These are phyloP conservation scores for Drosophila mayaguana DNA, from an alignment of 2,888 invertebrate species.

Conservation along the genomic window DNA sequence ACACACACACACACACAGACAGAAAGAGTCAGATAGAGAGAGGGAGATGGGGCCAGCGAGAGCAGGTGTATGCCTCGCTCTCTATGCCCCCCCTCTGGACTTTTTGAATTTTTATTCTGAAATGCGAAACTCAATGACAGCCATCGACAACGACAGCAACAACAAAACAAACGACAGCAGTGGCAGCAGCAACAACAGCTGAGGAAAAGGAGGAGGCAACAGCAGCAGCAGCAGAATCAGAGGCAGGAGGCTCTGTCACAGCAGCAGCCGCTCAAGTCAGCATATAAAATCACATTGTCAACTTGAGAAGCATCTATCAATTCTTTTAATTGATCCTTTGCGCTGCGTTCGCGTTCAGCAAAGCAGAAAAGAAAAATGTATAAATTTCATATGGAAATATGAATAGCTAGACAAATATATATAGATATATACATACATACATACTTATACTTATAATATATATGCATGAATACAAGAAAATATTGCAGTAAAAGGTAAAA, in stretches of 20 bases:
- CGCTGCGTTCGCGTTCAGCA: constrained; percentile 18
- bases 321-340: constrained; percentile 72
- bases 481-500: neutral
- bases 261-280: constrained; percentile 21
- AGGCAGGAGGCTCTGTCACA: neutral
- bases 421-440: neutral
- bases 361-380: constrained; percentile 30
- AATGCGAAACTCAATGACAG: constrained; percentile 73
- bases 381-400: constrained; percentile 61
- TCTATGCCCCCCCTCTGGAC: constrained; percentile 26
- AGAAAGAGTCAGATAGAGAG: neutral
- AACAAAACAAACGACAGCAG: constrained; percentile 22
- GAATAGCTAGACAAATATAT: constrained; percentile 24
- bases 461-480: neutral
- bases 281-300: constrained; percentile 68
- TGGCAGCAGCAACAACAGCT: constrained; percentile 18
- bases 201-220: neutral
- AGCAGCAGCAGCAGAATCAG: neutral
- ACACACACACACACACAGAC: constrained; percentile 35
- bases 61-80: constrained; percentile 42
- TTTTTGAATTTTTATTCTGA: constrained; percentile 69
- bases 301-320: constrained; percentile 68
- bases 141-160: constrained; percentile 59
- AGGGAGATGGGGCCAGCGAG: constrained; percentile 5
- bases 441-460: neutral